phyloP scores from a whole-genome alignment of 2,797 vertebrate genomes.

The Syndactyla subalaris region DNA sequence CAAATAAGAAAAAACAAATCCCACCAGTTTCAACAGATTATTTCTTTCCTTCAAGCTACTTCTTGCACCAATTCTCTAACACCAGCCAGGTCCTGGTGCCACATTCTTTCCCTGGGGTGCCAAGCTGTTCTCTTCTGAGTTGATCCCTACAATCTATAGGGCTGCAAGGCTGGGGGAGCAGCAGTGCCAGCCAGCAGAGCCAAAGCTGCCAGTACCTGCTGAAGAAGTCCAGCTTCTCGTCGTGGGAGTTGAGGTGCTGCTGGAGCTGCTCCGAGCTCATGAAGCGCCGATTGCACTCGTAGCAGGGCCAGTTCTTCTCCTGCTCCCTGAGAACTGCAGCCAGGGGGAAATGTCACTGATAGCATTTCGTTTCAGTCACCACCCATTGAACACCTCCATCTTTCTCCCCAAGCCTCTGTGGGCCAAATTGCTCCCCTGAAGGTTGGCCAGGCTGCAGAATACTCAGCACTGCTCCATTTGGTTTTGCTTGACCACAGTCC shows the following conservation, averaged over 20 bases:
- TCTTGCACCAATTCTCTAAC: not conserved
- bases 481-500: not conserved
- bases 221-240: conserved; percentile 92
- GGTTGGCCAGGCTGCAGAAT: not conserved
- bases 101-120: not conserved
- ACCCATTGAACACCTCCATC: not conserved
- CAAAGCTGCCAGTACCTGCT: conserved; percentile 81
- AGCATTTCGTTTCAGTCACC: not conserved
- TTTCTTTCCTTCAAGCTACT: not conserved
- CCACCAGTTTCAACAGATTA: not conserved
- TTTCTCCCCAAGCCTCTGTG: not conserved
- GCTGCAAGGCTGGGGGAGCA: not conserved
- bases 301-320: conserved; percentile 99
- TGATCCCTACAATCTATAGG: not conserved
- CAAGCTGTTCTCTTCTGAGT: not conserved
- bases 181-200: not conserved
- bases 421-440: not conserved
- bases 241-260: conserved; percentile 96
- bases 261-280: conserved; percentile 97
- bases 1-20: not conserved
- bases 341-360: conserved; percentile 22
- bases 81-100: not conserved
- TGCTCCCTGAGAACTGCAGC: conserved; percentile 91
- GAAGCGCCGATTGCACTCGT: conserved; percentile 95
- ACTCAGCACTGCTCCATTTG: not conserved